Base-by-base conservation (phyloP, 2,797 vertebrate genomes). In the Smutsia gigantea region DNA sequence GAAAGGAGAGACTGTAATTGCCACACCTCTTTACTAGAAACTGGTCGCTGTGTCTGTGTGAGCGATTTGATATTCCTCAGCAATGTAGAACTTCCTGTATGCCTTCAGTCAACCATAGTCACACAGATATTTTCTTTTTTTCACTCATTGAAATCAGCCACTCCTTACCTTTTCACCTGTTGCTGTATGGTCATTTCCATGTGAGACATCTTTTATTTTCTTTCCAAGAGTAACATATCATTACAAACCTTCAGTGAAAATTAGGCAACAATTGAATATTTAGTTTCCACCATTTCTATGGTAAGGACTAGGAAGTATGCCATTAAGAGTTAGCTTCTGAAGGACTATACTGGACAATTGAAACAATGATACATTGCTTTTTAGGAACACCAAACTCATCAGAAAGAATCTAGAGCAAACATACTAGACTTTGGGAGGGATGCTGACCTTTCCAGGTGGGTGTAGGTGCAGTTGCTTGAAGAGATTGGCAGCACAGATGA, bases 1-100 rank as follows among this genome's bases (percentile, higher is more conserved):
- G 94, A 93, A 98, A 98, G 2, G 9, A 78, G 94, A 96, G 92
- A 94, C 87, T 81, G 87, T 98, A 96, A 97, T 97, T 98, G 94
- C 93, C 95, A 51, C 3, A 78, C 63, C n/a, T 42, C 87, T 94
- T 94, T 95, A 82, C 68, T 92, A 97, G 84, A 97, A 98, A 97
- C 59, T 77, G 94, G 57, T 92, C 95, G 97, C 92, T 85, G 25
- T 91, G 51, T 86, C 77, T 93, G 31, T 78, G 78, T 82, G 63
- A 42, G 29, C 81, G 86, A 96, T 64, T 86, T 57, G 78, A 96
- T 97, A 90, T 89, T 93, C 64, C 66, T 97, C 37, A 46, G 85
- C 97, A 95, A 97, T 94, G 96, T 82, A 96, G 94, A 97, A 88
- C 61, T 55, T 94, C 18, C 31, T 91, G 74, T 51, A 11, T 59